phyloP scores from a whole-genome alignment of 2,113 vertebrate genomes.

The Laticauda colubrina region DNA sequence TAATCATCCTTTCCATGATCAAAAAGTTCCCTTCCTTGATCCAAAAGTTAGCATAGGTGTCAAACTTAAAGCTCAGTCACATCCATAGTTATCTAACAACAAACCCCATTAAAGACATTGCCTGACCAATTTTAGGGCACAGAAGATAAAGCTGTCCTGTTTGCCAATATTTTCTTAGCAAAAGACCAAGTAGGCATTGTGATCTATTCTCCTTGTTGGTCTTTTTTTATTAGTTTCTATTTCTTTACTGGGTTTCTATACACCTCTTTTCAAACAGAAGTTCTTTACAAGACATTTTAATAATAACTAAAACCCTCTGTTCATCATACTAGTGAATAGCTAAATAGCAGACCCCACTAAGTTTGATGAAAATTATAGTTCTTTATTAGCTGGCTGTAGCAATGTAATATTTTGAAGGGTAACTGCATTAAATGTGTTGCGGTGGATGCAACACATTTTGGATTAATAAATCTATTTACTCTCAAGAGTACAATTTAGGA shows the following conservation, averaged over 20 bases:
- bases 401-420: background rate
- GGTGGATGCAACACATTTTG: background rate
- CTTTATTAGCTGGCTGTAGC: background rate
- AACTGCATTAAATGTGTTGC: background rate
- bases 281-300: background rate
- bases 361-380: background rate
- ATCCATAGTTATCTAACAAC: background rate
- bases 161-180: background rate
- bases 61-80: background rate
- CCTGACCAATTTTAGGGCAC: background rate
- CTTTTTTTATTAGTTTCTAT: background rate
- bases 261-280: background rate
- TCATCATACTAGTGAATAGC: background rate
- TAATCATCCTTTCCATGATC: background rate
- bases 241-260: background rate
- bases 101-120: background rate
- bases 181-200: background rate
- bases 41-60: background rate
- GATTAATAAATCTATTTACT: background rate
- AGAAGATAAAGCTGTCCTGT: background rate
- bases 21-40: background rate
- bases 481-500: background rate
- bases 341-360: background rate
- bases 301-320: background rate
- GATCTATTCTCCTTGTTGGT: background rate